Evolutionary conservation across 2,113 vertebrate species (phyloP).

Genomic region (Malurus cyaneus): DNA sequence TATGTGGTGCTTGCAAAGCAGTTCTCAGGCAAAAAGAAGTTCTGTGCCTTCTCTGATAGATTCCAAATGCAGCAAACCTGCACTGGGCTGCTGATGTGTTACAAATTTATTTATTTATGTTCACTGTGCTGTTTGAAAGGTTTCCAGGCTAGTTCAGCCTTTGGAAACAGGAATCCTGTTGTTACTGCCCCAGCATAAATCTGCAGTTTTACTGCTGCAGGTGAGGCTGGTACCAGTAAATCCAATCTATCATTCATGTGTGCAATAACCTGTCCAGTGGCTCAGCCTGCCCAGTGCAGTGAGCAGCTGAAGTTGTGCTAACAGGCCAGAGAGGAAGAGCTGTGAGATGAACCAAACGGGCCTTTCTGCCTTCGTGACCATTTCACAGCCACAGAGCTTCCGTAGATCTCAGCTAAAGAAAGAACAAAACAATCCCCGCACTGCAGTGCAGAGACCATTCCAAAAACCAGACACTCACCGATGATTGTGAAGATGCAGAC

Average conservation of each 20-base stretch:
- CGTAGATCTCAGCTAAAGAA: background rate
- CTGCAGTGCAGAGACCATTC: background rate
- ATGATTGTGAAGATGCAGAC: conserved; percentile 85
- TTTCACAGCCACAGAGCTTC: background rate
- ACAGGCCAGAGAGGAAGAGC: background rate
- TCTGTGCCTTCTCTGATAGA: background rate
- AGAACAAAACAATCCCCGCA: background rate
- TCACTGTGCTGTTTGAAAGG: background rate
- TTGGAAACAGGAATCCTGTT: background rate
- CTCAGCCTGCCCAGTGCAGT: background rate
- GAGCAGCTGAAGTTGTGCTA: background rate
- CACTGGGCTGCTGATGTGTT: background rate
- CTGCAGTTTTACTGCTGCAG: background rate
- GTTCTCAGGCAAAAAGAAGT: background rate
- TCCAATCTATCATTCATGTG: background rate
- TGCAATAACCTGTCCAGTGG: background rate
- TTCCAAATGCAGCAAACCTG: background rate
- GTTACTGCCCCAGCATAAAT: background rate
- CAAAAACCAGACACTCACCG: conserved; percentile 71
- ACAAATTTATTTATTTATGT: background rate
- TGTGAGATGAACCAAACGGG: background rate
- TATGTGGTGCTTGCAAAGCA: background rate
- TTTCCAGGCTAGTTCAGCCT: background rate
- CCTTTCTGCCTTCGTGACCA: background rate
- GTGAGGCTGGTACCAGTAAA: background rate